Evolutionary conservation across 2,113 vertebrate species (phyloP), one percentile per base, ranked within the genome.

Genomic region (Notiomystis cincta): DNA sequence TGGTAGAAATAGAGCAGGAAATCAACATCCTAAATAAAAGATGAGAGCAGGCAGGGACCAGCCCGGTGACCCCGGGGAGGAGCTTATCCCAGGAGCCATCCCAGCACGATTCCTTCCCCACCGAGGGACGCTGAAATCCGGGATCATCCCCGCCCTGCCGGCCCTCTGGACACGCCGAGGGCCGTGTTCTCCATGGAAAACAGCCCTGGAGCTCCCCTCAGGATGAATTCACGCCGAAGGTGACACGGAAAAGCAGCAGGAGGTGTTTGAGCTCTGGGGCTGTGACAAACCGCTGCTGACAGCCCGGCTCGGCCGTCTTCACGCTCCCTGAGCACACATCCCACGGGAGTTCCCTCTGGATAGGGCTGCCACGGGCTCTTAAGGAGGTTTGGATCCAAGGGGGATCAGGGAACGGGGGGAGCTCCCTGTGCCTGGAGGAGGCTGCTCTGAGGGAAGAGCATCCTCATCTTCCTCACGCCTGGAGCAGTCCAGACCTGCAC

Each of bases 341-440:
- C 72, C 88, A 16, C 3, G 28, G n/a, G 64, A 84, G 45, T 69
- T 11, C 51, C 71, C 62, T 76, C 71, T 9, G 58, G 10, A 64
- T 0, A 5, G 4, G 5, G 10, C n/a, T 79, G 50, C 28, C 20
- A 2, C 17, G 2, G 8, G 12, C 66, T 45, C 6, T 13, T 6
- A 14, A 2, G 24, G 28, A 21, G 53, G 2, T 11, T 18, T 0
- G 1, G 23, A 11, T 56, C 48, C n/a, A 8, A 7, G 19, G 13
- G 50, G 40, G 40, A 44, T 8, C 57, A 17, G 47, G 38, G 80
- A 38, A 18, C 22, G 23, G 35, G 31, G 25, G 15, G 15, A 73
- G 7, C 15, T 27, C 13, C 25, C 0, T 0, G 11, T 13, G 44
- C 13, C 47, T 13, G 42, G 23, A 0, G 2, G n/a, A 67, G 40